Conservation (phyloP, 2,888 invertebrate species). For the Zelleria hepariella region DNA sequence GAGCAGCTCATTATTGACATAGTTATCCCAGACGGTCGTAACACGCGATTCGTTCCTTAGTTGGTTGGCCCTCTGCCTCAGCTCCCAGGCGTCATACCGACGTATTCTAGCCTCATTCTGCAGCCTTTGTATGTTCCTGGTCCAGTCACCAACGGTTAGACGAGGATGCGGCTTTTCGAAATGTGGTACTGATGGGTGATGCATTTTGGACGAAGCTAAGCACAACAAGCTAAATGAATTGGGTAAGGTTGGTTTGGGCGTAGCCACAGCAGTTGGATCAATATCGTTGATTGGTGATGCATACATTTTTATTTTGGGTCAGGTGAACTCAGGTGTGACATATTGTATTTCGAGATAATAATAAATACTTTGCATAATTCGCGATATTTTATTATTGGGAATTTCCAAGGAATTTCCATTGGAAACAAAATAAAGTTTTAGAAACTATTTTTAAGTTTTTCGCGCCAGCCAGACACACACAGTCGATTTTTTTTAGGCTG, state of each 20-base stretch:
- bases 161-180: slow-evolving; percentile 79
- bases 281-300: no score
- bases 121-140: slow-evolving; percentile 78
- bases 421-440: no score
- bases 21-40: slow-evolving; percentile 83
- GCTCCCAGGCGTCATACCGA: slow-evolving; percentile 76
- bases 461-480: no score
- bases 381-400: no score
- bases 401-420: no score
- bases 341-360: no score
- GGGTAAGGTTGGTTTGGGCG: neutral
- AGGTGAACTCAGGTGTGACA: no score
- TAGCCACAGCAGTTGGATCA: no score
- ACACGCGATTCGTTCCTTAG: slow-evolving; percentile 82
- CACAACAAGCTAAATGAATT: neutral
- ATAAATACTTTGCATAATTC: no score
- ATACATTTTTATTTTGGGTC: no score
- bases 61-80: slow-evolving; percentile 79
- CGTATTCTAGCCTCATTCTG: slow-evolving; percentile 79
- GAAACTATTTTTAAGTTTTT: no score
- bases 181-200: slow-evolving; percentile 49
- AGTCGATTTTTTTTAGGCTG: no score
- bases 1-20: slow-evolving; percentile 80
- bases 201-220: slow-evolving; percentile 2
- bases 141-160: slow-evolving; percentile 81